Base-by-base conservation (phyloP, 2,888 invertebrate genomes). In the Prosapia bicincta region DNA sequence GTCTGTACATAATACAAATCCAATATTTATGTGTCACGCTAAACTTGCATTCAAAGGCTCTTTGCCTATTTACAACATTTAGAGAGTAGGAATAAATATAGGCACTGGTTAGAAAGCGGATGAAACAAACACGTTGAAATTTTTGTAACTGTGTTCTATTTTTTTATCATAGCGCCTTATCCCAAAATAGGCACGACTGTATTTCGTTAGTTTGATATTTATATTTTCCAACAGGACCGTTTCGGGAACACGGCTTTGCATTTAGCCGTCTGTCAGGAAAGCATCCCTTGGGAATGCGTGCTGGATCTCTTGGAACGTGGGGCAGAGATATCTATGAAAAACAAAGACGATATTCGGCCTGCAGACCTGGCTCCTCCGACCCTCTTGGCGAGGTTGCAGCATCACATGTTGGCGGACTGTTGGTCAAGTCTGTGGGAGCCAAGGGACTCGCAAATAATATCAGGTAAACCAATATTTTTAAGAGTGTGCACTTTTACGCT, bases 231-330 rank as follows among this genome's bases (percentile, higher is more conserved):
- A 13, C 80, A 83, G 83, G 89, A 89, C 82, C 83, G 83, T 25
- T 85, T 86, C 77, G 89, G 89, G 24, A 88, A 88, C 82, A 88
- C 89, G 20, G 88, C 89, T 0, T 84, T 90, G 24, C 89, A 89
- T 82, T 82, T 89, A 72, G 88, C 88, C 26, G 87, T 88, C 66
- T 85, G 87, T 75, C 87, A 87, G 80, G 85, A 86, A n/a, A 86
- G 86, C 76, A 85, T 88, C 71, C 86, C 86, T 68, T 86, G 87
- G 86, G 86, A 88, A 76, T 86, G 87, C 80, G 85, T 87, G 68
- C 83, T 86, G 66, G 85, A 85, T 78, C 83, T 89, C 79, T 82
- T 88, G 78, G 86, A 87, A 81, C 84, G 85, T 77, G 88, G 88
- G 28, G 88, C 86, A 23, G 83, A 83, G 80, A 85, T 88, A 69